These are phyloP conservation scores for Larimichthys crocea DNA, from an alignment of 2,113 vertebrate genomes.

Conservation along the genomic window DNA sequence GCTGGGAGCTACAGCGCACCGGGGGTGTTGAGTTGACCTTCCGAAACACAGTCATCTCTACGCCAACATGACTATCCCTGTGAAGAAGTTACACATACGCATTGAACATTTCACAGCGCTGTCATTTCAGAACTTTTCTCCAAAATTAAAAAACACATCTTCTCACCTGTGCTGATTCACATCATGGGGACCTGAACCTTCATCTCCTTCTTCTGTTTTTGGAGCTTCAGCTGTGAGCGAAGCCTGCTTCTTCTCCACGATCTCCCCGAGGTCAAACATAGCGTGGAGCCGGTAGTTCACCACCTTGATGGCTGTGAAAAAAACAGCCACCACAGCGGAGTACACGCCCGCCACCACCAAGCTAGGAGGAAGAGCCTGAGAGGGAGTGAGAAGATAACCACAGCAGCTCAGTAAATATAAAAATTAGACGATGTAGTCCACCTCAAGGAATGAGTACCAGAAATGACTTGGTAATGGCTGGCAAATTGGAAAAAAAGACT, in stretches of 20 bases:
- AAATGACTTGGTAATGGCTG: background rate
- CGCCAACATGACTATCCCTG: slow-evolving; percentile 88
- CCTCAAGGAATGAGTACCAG: background rate
- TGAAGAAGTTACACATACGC: slow-evolving; percentile 15
- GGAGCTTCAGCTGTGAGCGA: slow-evolving; percentile 82
- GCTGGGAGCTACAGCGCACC: slow-evolving; percentile 92
- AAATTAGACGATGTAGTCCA: background rate
- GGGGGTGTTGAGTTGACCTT: slow-evolving; percentile 93
- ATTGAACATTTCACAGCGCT: background rate
- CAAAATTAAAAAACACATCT: background rate
- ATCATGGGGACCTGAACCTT: slow-evolving; percentile 79
- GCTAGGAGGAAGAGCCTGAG: slow-evolving; percentile 90
- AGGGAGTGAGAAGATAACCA: slow-evolving; percentile 15
- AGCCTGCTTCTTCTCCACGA: slow-evolving; percentile 90
- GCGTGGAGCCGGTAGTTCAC: slow-evolving; percentile 91
- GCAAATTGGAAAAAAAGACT: background rate
- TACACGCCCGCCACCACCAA: slow-evolving; percentile 88
- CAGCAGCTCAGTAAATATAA: background rate
- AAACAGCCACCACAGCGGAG: slow-evolving; percentile 88
- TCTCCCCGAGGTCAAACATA: slow-evolving; percentile 94
- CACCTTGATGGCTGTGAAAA: slow-evolving; percentile 90
- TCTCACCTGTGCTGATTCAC: slow-evolving; percentile 84
- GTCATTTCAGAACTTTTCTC: background rate
- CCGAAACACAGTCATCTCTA: slow-evolving; percentile 93
- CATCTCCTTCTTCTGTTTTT: slow-evolving; percentile 84